Evolutionary conservation across 2,888 invertebrate genomes (phyloP).

Genomic region (Heliconius ethilla): DNA sequence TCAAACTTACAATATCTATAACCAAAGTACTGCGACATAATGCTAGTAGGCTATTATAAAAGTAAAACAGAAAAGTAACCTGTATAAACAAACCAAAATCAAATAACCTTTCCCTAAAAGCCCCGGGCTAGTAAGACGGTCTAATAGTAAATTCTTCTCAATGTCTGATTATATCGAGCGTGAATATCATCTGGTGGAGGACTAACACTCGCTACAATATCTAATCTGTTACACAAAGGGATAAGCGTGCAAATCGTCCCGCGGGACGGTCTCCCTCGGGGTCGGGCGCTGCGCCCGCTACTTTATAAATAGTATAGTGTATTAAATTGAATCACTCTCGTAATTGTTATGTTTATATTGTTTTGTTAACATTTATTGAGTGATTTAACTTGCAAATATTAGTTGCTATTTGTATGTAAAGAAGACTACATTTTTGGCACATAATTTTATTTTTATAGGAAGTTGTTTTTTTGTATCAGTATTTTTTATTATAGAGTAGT

Average conservation of each 20-base stretch:
- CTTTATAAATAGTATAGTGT: constrained; percentile 43
- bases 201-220: constrained; percentile 42
- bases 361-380: not conserved
- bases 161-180: constrained; percentile 30
- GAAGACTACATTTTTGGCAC: not conserved
- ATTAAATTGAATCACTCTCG: constrained; percentile 25
- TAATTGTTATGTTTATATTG: constrained; percentile 21
- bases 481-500: not conserved
- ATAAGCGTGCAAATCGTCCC: constrained; percentile 50
- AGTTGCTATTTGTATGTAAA: not conserved
- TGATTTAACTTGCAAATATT: not conserved
- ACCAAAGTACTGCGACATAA: not conserved
- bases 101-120: not conserved
- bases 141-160: constrained; percentile 6
- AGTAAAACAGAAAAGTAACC: not conserved
- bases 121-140: not conserved
- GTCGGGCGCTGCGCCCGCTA: constrained; percentile 38
- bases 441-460: not conserved
- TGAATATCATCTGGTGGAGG: constrained; percentile 26
- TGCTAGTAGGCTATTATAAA: too few species aligned
- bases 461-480: not conserved
- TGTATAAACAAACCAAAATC: not conserved
- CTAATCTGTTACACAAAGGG: constrained; percentile 52
- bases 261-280: constrained; percentile 45
- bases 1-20: not conserved